These are phyloP conservation scores for Microtus richardsoni DNA, from an alignment of 2,113 vertebrate genomes.

Conservation along the genomic window DNA sequence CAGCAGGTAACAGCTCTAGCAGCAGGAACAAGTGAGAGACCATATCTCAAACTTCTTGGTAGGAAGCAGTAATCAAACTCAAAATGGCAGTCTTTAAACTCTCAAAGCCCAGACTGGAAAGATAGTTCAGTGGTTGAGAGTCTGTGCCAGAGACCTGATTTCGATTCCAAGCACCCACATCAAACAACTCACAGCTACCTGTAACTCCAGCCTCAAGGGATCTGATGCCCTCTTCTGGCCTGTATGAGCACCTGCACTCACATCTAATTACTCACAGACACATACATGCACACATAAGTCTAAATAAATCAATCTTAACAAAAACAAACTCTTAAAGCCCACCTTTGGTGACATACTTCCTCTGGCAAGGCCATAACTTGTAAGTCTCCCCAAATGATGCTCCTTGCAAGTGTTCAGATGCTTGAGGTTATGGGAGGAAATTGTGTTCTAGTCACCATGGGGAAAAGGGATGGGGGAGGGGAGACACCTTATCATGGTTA, in stretches of 20 bases:
- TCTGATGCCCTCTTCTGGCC: background rate
- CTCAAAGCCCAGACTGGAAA: background rate
- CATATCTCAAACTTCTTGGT: background rate
- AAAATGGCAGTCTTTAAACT: background rate
- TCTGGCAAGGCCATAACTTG: background rate
- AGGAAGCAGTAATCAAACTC: background rate
- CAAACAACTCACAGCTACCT: no score
- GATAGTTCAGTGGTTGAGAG: background rate
- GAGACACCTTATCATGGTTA: background rate
- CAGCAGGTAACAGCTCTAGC: background rate
- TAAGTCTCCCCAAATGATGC: background rate
- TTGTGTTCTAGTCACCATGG: background rate
- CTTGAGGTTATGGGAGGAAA: background rate
- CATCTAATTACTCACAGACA: background rate
- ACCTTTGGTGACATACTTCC: background rate
- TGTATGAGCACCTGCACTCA: background rate
- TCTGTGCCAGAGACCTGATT: background rate
- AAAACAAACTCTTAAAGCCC: background rate
- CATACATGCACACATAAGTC: no score
- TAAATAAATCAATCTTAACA: background rate
- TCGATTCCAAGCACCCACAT: background rate
- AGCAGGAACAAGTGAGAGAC: background rate
- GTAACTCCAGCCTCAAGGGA: background rate
- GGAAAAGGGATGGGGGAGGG: no score
- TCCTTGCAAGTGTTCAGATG: background rate